Evolutionary conservation across 2,888 invertebrate species (phyloP), one percentile per base, ranked within the genome.

Genomic region (Norana najaformis): DNA sequence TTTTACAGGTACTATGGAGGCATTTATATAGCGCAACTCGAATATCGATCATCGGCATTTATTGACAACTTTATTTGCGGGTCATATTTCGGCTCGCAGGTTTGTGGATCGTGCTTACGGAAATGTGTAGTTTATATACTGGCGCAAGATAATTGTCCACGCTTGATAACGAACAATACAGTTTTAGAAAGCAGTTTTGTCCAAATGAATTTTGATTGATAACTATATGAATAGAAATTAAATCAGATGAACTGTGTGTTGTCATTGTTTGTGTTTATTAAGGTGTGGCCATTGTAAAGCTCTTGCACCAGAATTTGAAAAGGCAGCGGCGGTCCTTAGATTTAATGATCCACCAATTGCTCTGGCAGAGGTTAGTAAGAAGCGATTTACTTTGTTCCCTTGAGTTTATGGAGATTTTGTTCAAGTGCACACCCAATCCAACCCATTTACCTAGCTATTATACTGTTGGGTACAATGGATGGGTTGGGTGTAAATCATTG

Each of bases 251-350:
- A 47, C 5, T 69, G 69, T 69, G n/a, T 69, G 69, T n/a, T 8
- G n/a, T 69, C 8, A 0, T 69, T 30, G 69, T 69, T n/a, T 23
- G 30, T 53, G 53, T 90, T 82, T 38, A 36, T 91, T 89, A 90
- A 99, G 99, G 99, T 99, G 99, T 95, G 99, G 99, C 90, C 99
- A 99, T 95, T 99, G 99, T 96, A 99, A 99, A 95, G 96, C 97
- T 95, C 95, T 99, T 93, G 99, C 99, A 93, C 99, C 99, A 1
- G 99, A 99, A 95, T 99, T 97, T 95, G 98, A 98, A 89, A 97
- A 97, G 95, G 99, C 99, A 90, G 98, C 99, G 91, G 97, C 97
- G 94, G 94, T 96, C 92, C 95, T 99, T 90, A 96, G 97, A 94
- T 96, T 96, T 92, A 97, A 97, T 94, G 99, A 99, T 94, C 97